Evolutionary conservation across 2,113 vertebrate genomes (phyloP).

Genomic region (Anseranas semipalmata): DNA sequence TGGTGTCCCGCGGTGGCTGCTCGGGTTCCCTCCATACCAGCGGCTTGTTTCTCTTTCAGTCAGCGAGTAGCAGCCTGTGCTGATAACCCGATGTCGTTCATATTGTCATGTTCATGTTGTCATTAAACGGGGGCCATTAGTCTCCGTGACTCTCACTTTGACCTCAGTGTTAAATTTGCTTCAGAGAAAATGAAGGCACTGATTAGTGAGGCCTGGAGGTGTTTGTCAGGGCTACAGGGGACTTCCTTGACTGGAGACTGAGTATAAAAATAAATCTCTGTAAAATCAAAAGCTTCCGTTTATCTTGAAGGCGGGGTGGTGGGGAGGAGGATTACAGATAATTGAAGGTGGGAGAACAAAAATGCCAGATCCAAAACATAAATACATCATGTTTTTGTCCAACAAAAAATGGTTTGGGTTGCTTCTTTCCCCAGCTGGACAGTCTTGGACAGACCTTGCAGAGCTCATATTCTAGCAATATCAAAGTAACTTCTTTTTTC

Average conservation of each 20-base stretch:
- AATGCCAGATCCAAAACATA: neutral
- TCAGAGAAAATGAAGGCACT: neutral
- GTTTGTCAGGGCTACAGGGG: neutral
- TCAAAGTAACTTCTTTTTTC: neutral
- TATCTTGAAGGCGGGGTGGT: neutral
- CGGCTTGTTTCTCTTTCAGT: neutral
- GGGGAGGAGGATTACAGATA: neutral
- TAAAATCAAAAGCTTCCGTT: neutral
- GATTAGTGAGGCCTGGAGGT: neutral
- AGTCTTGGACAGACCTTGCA: neutral
- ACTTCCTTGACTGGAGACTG: neutral
- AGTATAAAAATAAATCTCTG: neutral
- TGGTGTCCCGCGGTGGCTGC: no score
- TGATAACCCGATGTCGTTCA: neutral
- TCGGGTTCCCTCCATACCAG: no score
- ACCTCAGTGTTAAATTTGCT: neutral
- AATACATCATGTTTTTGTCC: neutral
- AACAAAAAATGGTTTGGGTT: neutral
- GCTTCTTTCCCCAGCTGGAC: neutral
- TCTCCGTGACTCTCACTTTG: neutral
- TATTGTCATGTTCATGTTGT: no score
- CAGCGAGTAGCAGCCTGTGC: neutral
- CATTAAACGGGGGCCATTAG: neutral
- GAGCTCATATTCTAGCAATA: neutral
- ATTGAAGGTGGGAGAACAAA: neutral